Percentiles rank a stretch among this genome's conserved stretches.
Evolutionary conservation across 2,797 vertebrate genomes (phyloP).

Genomic region (Ptychadena robeensis): DNA sequence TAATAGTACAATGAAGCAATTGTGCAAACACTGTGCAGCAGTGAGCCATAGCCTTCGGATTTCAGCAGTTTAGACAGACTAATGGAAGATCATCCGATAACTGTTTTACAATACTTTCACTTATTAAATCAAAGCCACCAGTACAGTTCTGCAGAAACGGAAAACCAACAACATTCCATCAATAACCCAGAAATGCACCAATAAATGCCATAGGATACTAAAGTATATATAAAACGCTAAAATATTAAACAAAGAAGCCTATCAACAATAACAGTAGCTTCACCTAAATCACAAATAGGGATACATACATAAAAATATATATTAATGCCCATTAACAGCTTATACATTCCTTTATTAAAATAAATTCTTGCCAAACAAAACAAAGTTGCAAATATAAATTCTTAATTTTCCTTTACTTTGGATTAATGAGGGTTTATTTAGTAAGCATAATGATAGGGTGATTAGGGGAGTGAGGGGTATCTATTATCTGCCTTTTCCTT

Average conservation of each 20-base stretch:
- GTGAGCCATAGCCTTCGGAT: not conserved
- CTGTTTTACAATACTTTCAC: too few relatives aligned
- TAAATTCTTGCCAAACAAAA: not conserved
- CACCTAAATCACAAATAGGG: not conserved
- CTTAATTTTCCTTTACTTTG: not conserved
- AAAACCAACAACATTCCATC: too few relatives aligned
- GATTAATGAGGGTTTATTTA: too few relatives aligned
- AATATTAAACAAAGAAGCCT: not conserved
- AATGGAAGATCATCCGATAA: not conserved
- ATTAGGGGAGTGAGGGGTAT: too few relatives aligned
- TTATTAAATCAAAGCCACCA: too few relatives aligned
- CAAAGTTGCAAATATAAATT: not conserved
- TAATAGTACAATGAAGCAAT: too few relatives aligned
- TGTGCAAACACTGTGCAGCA: too few relatives aligned
- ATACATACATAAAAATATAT: not conserved
- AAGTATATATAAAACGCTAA: too few relatives aligned
- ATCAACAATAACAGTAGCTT: not conserved
- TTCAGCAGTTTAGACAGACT: not conserved
- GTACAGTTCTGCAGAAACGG: not conserved
- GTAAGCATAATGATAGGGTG: too few relatives aligned
- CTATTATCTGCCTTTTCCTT: too few relatives aligned
- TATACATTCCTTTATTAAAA: not conserved
- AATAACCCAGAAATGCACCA: not conserved
- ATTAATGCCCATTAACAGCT: conserved; percentile 1
- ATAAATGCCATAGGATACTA: not conserved